Conservation (phyloP, 1,140 invertebrate species). For the Orussus abietinus region DNA sequence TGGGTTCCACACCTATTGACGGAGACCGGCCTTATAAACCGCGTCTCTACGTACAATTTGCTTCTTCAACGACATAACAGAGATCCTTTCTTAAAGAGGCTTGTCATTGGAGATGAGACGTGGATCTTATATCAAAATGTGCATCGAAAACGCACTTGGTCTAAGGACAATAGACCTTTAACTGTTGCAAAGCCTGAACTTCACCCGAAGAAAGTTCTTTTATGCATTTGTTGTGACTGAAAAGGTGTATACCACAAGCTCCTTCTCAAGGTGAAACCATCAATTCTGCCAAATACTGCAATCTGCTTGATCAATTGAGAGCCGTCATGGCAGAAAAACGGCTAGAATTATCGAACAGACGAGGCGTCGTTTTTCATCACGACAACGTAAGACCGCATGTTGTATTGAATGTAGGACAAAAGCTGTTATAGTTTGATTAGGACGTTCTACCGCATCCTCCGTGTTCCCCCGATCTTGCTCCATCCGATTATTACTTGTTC, state of each 20-base stretch:
- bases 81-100: neutral
- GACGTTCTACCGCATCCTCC: slow-evolving; percentile 23
- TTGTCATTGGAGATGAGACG: slow-evolving; percentile 3
- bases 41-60: too few species aligned
- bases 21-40: too few species aligned
- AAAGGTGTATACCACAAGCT: slow-evolving; percentile 4
- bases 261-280: neutral
- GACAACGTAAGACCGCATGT: slow-evolving; percentile 9
- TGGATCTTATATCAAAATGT: slow-evolving; percentile 5
- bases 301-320: slow-evolving; percentile 2
- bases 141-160: slow-evolving; percentile 3
- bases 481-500: too few species aligned
- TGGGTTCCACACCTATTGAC: too few species aligned
- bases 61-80: too few species aligned
- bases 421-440: too few species aligned
- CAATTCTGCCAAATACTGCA: slow-evolving; percentile 1
- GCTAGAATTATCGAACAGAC: too few species aligned
- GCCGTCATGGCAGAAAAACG: slow-evolving; percentile 2
- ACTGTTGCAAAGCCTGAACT: slow-evolving; percentile 9
- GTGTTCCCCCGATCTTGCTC: slow-evolving; percentile 25
- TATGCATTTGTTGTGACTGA: slow-evolving; percentile 1
- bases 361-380: slow-evolving; percentile 7
- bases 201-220: slow-evolving; percentile 7
- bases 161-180: too few species aligned
- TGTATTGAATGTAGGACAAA: neutral